Evolutionary conservation across 2,888 invertebrate genomes (phyloP).

Genomic region (Trypoxylon attenuatum): DNA sequence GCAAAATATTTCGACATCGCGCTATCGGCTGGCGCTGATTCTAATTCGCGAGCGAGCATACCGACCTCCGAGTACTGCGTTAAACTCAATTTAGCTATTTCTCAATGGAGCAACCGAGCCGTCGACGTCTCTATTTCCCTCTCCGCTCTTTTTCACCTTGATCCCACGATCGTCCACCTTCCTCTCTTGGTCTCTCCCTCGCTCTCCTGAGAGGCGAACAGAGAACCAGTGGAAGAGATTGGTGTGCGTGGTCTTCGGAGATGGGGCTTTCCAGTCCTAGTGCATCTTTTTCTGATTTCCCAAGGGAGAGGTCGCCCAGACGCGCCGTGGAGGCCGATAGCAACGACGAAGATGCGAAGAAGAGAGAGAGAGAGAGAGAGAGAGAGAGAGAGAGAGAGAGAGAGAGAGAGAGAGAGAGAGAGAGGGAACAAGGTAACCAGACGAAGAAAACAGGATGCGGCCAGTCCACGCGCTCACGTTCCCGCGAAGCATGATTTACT

Average conservation of each 20-base stretch:
- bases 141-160: background rate
- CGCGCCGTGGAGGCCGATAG: slow-evolving; percentile 31
- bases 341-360: slow-evolving; percentile 24
- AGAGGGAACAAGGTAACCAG: slow-evolving; percentile 22
- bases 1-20: too few relatives aligned
- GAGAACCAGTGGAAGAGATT: slow-evolving; percentile 19
- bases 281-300: slow-evolving; percentile 72
- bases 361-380: slow-evolving; percentile 32
- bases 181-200: slow-evolving; percentile 2
- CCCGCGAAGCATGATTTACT: slow-evolving; percentile 62
- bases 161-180: background rate
- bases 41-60: slow-evolving; percentile 6
- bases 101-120: background rate
- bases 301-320: slow-evolving; percentile 59
- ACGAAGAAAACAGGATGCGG: slow-evolving; percentile 27
- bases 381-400: slow-evolving; percentile 9
- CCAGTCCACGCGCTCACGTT: slow-evolving; percentile 51
- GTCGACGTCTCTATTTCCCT: background rate
- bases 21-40: too few relatives aligned
- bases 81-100: background rate
- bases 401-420: background rate
- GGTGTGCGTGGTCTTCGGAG: slow-evolving; percentile 20
- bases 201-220: slow-evolving; percentile 15
- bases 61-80: background rate
- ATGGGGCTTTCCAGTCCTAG: slow-evolving; percentile 43